Base-by-base conservation (phyloP, 2,113 vertebrate species). In the Coptodon rendalli region DNA sequence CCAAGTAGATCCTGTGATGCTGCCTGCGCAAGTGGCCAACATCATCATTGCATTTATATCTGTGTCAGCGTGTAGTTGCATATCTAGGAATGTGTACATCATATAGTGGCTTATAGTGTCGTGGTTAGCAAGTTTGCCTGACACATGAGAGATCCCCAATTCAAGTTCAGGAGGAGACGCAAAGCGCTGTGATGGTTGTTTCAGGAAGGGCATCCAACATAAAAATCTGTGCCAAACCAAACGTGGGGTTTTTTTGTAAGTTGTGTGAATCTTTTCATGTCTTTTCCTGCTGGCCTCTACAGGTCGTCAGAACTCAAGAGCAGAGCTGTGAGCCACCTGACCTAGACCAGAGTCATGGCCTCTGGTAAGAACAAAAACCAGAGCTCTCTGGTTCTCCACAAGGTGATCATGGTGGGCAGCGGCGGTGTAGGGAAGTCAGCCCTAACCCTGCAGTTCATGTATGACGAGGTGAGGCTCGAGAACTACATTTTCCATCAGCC, bases 361-460 rank as follows among this genome's bases (percentile, higher is more conserved):
- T 93, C 95, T 9, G 87, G 93, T 1, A 96, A 96, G 92, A 95
- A 88, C 86, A 96, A 96, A 89, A 94, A 80, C 93, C 96, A 96
- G 93, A 95, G 92, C 4, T 96, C 96, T 6, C 93, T 97, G 93
- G 95, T 59, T 5, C 95, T 97, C n/a, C 96, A 97, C 61, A 96
- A 97, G 89, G 96, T 96, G 52, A 96, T 97, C 92, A 96, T 96
- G 96, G 96, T 97, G 85, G 96, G 96, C 88, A 96, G 96, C 5
- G 96, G 96, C 0, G 96, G 96, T 1, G 96, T 97, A 31, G 96
- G 96, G 2, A 97, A 96, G 89, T 97, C 96, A 0, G 96, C 96
- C 2, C 96, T 97, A 57, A 96, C 96, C 0, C 93, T 96, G 84
- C 96, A 97, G 95, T 96, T 96, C 93, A 96, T 96, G 96, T 96